Percentiles rank a stretch among this genome's conserved stretches.
phyloP scores from a whole-genome alignment of 2,797 vertebrate species.

The Eulemur albifrons region DNA sequence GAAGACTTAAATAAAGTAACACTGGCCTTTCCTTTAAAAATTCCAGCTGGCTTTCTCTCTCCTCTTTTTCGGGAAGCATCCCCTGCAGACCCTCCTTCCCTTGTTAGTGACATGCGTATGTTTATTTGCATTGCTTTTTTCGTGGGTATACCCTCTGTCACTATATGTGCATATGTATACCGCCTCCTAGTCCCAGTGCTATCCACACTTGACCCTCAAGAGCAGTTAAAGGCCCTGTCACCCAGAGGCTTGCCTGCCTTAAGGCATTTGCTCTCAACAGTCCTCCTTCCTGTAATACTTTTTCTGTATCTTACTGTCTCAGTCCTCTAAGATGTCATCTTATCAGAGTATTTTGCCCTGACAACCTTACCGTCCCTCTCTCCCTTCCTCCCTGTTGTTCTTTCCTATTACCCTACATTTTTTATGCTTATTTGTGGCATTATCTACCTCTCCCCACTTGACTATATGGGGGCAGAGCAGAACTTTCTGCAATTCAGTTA shows the following conservation, averaged over 20 bases:
- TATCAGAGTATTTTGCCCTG: neutral
- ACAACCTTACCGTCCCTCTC: neutral
- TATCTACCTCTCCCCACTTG: neutral
- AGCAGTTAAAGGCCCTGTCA: neutral
- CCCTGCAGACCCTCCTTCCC: neutral
- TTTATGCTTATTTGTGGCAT: neutral
- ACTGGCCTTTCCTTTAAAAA: neutral
- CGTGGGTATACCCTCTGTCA: neutral
- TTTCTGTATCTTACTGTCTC: neutral
- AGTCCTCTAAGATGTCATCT: neutral
- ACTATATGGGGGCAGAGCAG: neutral
- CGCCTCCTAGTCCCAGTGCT: neutral
- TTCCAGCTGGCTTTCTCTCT: neutral
- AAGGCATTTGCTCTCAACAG: neutral
- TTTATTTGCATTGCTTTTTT: neutral
- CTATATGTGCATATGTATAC: fast-evolving
- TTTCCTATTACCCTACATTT: neutral
- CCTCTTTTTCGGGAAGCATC: neutral
- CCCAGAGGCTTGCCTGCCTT: neutral
- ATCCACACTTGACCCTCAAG: neutral
- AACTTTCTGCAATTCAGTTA: neutral
- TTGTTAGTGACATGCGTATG: neutral
- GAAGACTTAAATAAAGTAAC: neutral
- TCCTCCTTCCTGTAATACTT: neutral
- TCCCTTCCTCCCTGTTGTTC: neutral